Conservation (phyloP, 2,797 vertebrate species). For the Lycodopsis pacificus region DNA sequence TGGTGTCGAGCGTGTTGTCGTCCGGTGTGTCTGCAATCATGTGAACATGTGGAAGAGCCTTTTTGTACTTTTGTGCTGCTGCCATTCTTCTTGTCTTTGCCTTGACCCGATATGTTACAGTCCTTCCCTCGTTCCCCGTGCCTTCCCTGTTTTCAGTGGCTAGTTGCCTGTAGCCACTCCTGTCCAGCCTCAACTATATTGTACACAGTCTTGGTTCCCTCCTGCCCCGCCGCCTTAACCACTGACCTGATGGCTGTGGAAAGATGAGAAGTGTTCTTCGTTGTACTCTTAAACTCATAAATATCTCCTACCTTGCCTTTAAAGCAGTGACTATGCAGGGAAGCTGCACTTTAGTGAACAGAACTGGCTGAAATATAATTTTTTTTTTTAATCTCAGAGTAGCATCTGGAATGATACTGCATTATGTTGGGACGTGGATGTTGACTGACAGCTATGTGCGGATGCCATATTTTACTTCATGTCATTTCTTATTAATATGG, state of each 20-base stretch:
- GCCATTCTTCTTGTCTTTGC: constrained; percentile 41
- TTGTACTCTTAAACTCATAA: constrained; percentile 39
- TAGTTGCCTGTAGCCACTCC: constrained; percentile 10
- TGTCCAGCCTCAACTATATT: constrained; percentile 35
- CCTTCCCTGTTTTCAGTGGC: constrained; percentile 59
- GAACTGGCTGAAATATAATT: constrained; percentile 27
- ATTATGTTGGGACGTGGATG: constrained; percentile 29
- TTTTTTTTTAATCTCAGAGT: constrained; percentile 42
- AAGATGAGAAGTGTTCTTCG: constrained; percentile 39
- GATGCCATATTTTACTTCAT: constrained; percentile 56
- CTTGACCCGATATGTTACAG: constrained; percentile 33
- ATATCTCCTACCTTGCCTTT: constrained; percentile 56
- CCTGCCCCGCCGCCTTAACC: constrained; percentile 70
- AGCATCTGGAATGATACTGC: constrained; percentile 54
- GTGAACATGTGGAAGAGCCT: constrained; percentile 12
- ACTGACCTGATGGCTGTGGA: constrained; percentile 67
- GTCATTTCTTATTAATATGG: constrained; percentile 53
- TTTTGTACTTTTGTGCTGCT: constrained; percentile 40
- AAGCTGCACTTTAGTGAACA: constrained; percentile 53
- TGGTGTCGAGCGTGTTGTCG: constrained; percentile 25
- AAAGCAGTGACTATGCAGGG: constrained; percentile 71
- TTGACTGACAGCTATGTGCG: constrained; percentile 32
- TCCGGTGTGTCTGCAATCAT: constrained; percentile 8
- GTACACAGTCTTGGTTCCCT: constrained; percentile 31
- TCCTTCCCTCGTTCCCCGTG: constrained; percentile 50